Percentiles rank a stretch among this genome's conserved stretches.
Conservation (phyloP, 2,113 vertebrate genomes). For the Boleophthalmus pectinirostris region DNA sequence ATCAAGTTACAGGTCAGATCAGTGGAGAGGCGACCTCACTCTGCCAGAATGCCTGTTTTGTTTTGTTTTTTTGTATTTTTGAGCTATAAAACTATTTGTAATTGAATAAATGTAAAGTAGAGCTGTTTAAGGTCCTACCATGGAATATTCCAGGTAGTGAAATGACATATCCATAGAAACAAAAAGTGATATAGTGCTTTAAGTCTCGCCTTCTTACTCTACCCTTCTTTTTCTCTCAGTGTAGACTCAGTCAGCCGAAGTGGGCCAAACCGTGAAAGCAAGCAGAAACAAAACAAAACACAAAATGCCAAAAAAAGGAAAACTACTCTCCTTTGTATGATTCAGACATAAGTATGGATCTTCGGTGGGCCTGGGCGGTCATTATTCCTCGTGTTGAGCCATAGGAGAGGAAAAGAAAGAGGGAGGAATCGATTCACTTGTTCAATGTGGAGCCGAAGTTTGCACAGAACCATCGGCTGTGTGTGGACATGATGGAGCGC, state of each 20-base stretch:
- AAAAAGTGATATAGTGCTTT: too few species aligned
- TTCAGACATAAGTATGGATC: slow-evolving; percentile 20
- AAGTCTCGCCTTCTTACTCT: not conserved
- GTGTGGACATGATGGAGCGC: slow-evolving; percentile 10
- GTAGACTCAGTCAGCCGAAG: slow-evolving; percentile 19
- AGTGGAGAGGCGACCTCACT: too few species aligned
- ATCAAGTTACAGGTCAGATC: too few species aligned
- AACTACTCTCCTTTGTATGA: not conserved
- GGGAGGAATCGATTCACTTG: slow-evolving; percentile 21
- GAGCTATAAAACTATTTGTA: too few species aligned
- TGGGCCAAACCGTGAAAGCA: slow-evolving; percentile 19
- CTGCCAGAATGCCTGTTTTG: too few species aligned
- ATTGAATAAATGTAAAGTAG: too few species aligned
- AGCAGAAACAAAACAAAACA: too few species aligned
- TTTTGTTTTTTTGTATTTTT: too few species aligned
- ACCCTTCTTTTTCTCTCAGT: not conserved
- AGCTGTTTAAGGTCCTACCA: too few species aligned
- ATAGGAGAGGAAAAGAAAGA: not conserved
- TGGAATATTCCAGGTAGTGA: too few species aligned
- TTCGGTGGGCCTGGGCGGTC: not conserved
- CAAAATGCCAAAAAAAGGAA: slow-evolving; percentile 11
- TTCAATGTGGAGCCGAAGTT: slow-evolving; percentile 31
- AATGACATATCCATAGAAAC: too few species aligned
- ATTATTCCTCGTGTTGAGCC: slow-evolving; percentile 10
- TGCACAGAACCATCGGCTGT: slow-evolving; percentile 22